Evolutionary conservation across 2,888 invertebrate species (phyloP), one percentile per base, ranked within the genome.

Genomic region (Caenorhabditis uteleia): DNA sequence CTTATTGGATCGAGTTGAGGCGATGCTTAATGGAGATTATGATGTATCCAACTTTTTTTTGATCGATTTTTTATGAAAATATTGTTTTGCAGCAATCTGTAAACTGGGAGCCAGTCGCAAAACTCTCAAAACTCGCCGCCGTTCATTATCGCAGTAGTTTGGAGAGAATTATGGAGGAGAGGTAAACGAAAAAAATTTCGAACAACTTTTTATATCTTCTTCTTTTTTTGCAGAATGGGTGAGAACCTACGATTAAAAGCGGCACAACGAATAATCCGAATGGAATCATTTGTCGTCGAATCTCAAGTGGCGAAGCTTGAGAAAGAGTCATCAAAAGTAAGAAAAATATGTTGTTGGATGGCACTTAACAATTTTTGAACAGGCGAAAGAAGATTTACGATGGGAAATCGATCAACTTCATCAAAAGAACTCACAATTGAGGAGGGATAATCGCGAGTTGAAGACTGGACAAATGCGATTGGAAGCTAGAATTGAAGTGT

Each of bases 391-490:
- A 38, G 81, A 81, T 43, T 38, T 82, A 34, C 70, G 66, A 46
- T 81, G 79, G 78, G 81, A 81, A 55, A 61, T 81, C 38, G 80
- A 82, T 31, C 81, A 82, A 48, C 67, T 81, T 31, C 79, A 80
- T 44, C 65, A 67, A 31, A 75, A 77, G 47, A 82, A 82, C 57
- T 43, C 59, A 26, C 70, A 71, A 49, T 65, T 76, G 39, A 71
- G 73, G 46, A 77, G 70, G 45, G 78, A 78, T 50, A 80, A 77
- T 38, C 70, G 79, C n/a, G 75, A 78, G 53, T 54, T 81, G 57
- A 78, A 77, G 48, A 68, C 73, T 31, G 65, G 69, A 20, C 77
- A 77, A 36, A 60, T 76, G 68, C 70, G 68, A 40, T 60, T 81
- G 27, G 81, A 81, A 38, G 56, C 71, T 12, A 65, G 81, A 29